Conservation (phyloP, 23 tunicate species). For the Halocynthia aurantium region DNA sequence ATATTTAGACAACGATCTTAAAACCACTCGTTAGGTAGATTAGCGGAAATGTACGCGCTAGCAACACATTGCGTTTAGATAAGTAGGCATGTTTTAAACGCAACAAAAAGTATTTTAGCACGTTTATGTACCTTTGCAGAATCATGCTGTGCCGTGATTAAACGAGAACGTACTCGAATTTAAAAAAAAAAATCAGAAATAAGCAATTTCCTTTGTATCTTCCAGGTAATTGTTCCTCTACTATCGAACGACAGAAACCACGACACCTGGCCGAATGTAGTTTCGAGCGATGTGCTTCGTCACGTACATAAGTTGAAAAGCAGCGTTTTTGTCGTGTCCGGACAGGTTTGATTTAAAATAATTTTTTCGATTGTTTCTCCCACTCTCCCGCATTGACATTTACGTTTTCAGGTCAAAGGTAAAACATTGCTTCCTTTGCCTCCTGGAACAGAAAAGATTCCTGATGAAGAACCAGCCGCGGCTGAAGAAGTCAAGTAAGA, state of each 20-base stretch:
- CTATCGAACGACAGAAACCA: constrained; percentile 84
- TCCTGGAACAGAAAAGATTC: constrained; percentile 88
- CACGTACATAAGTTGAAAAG: constrained; percentile 92
- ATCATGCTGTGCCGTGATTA: too few species aligned
- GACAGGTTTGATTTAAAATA: constrained; percentile 46
- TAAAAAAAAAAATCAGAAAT: too few species aligned
- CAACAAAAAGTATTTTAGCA: too few species aligned
- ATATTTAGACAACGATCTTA: too few species aligned
- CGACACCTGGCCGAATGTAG: constrained; percentile 92
- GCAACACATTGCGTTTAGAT: too few species aligned
- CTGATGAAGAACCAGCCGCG: constrained; percentile 41
- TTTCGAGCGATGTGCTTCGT: constrained; percentile 84
- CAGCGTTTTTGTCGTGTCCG: constrained; percentile 91
- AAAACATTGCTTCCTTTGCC: constrained; percentile 92
- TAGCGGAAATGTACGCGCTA: too few species aligned
- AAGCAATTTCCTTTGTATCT: background rate
- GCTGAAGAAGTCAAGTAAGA: constrained; percentile 51
- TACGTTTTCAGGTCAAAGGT: constrained; percentile 68
- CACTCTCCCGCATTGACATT: background rate
- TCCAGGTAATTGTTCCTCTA: constrained; percentile 85
- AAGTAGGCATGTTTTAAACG: too few species aligned
- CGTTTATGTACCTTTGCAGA: too few species aligned
- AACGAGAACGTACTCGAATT: too few species aligned
- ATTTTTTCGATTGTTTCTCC: background rate
- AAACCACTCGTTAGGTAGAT: too few species aligned